A percentile compares a stretch with the other conserved stretches of the same genome.
Conservation (phyloP, 1,140 invertebrate species). For the Sycophila sp. region DNA sequence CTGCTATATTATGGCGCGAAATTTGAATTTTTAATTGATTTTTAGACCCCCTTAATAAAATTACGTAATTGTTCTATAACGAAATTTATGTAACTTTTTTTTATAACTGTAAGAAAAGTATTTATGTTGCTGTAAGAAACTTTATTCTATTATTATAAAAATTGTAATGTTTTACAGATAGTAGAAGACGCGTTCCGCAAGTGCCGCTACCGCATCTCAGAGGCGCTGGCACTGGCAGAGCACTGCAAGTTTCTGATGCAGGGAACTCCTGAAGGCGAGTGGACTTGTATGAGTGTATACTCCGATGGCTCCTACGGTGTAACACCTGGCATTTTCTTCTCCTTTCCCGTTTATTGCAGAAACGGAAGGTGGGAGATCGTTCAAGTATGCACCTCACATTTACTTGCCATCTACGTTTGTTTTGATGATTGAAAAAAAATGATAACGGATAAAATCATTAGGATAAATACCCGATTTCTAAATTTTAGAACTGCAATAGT, state of each 20-base stretch:
- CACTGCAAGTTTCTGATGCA: constrained; percentile 39
- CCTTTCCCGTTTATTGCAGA: constrained; percentile 37
- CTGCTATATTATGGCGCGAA: too few relatives aligned
- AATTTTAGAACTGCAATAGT: neutral
- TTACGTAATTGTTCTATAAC: neutral
- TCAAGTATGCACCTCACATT: too few relatives aligned
- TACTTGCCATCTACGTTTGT: too few relatives aligned
- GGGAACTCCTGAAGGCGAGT: constrained; percentile 38
- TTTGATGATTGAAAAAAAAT: too few relatives aligned
- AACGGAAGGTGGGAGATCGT: constrained; percentile 39
- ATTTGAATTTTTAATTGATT: too few relatives aligned
- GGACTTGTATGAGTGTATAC: constrained; percentile 40
- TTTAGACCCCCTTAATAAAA: too few relatives aligned
- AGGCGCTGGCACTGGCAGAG: constrained; percentile 37
- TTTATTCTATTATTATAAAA: neutral
- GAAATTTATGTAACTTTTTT: too few relatives aligned
- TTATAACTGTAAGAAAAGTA: neutral
- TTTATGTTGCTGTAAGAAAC: neutral
- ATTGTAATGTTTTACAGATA: constrained; percentile 15
- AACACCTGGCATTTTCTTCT: constrained; percentile 37
- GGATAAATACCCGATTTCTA: too few relatives aligned
- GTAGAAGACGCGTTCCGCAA: neutral
- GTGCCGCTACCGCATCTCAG: constrained; percentile 8
- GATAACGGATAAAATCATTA: too few relatives aligned
- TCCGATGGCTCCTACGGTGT: constrained; percentile 41